Percentiles rank a stretch among this genome's conserved stretches.
Evolutionary conservation across 2,113 vertebrate species (phyloP).

Genomic region (Pelodiscus sinensis): DNA sequence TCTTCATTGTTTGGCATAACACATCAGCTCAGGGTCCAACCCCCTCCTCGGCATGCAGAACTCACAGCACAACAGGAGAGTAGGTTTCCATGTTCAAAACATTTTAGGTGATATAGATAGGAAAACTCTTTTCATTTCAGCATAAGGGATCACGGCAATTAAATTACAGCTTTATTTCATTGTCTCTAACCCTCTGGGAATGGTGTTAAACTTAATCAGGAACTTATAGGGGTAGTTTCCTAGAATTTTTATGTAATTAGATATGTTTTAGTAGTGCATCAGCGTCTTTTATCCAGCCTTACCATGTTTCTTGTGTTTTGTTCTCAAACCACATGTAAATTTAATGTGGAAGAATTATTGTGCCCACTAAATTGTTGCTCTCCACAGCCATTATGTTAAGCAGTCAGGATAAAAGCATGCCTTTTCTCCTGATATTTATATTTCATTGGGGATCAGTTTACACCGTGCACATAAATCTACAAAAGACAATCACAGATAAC

Average conservation of each 20-base stretch:
- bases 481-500: conserved; percentile 11
- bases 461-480: neutral
- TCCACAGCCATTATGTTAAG: neutral
- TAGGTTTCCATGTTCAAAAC: neutral
- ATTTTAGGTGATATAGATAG: neutral
- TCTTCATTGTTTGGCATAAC: neutral
- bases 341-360: neutral
- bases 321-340: neutral
- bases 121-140: neutral
- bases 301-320: neutral
- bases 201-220: neutral
- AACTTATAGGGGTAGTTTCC: neutral
- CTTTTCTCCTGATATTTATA: neutral
- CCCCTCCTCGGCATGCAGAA: neutral
- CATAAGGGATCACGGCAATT: neutral
- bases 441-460: neutral
- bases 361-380: neutral
- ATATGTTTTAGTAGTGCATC: neutral
- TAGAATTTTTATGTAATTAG: neutral
- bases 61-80: neutral
- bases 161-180: neutral
- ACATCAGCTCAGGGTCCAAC: neutral
- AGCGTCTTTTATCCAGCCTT: neutral
- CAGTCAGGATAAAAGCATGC: neutral
- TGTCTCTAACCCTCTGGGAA: neutral